Evolutionary conservation across 2,113 vertebrate species (phyloP), one percentile per base, ranked within the genome.

Genomic region (Ptyas mucosa): DNA sequence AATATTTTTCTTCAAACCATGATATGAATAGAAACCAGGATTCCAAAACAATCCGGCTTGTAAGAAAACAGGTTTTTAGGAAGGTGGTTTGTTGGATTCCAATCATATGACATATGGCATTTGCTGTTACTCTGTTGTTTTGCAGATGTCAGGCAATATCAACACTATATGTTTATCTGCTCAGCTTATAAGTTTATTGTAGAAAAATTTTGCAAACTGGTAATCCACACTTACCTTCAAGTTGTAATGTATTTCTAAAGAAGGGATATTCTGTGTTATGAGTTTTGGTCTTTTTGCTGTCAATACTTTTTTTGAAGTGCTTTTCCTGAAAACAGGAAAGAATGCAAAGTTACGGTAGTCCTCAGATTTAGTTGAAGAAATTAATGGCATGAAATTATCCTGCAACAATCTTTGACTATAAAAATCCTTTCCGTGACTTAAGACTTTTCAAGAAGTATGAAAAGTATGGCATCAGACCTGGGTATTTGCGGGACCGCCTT

Each of bases 301-400:
- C 39, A 26, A 26, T 52, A 61, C 21, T 0, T 91, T 92, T 57
- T 14, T 92, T 86, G 49, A 53, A 43, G 12, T 88, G 39, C 85
- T 93, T 89, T 81, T n/a, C 39, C 61, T 96, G 69, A 93, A 93
- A 90, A 54, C 24, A 15, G 1, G 23, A 1, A 92, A 88, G 46
- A 91, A 92, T 89, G 75, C 15, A 89, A 64, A 53, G 43, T 9
- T n/a, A 61, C n/a, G n/a, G n/a, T n/a, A n/a, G 8, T 2, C 39
- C 21, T 39, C 34, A 55, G 29, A 15, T 9, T 88, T 34, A 34
- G 1, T 89, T 61, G 46, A 89, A 12, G 34, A 89, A 61, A 26
- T 26, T 61, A 9, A 39, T 24, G 9, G 88, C 58, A 49, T 43
- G 14, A 89, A 49, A 89, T n/a, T 87, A 8, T 34, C 1, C n/a